A percentile compares a stretch with the other conserved stretches of the same genome.
phyloP scores from a whole-genome alignment of 2,888 invertebrate species.

The Kryphioiulus occultus region DNA sequence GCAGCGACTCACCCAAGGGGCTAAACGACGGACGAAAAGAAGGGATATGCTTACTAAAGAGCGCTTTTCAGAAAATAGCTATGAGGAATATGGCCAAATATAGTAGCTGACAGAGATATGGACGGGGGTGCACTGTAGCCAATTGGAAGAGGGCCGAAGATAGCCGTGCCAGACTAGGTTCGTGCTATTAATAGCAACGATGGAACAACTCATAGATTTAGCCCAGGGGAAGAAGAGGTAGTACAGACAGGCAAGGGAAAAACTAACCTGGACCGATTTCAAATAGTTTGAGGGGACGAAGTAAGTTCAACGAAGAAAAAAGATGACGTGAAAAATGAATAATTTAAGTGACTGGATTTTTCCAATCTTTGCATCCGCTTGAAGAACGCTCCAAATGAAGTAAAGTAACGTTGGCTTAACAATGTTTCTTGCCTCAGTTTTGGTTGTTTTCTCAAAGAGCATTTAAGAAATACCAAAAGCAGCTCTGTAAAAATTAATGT shows the following conservation, averaged over 20 bases:
- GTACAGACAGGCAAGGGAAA: not conserved
- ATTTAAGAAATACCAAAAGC: too few relatives aligned
- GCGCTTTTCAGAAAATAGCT: not conserved
- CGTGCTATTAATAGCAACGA: not conserved
- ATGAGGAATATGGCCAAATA: not conserved
- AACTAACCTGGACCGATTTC: not conserved
- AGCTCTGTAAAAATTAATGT: too few relatives aligned
- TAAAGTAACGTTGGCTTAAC: too few relatives aligned
- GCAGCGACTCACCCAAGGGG: slow-evolving; percentile 68
- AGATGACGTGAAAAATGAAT: too few relatives aligned
- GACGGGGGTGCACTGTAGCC: not conserved
- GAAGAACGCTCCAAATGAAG: too few relatives aligned
- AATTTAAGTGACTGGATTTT: too few relatives aligned
- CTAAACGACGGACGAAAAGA: slow-evolving; percentile 59
- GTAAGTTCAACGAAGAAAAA: too few relatives aligned
- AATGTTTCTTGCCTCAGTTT: too few relatives aligned
- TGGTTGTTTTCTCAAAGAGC: too few relatives aligned
- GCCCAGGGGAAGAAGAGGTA: too few relatives aligned
- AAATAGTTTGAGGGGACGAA: not conserved
- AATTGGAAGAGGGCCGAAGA: too few relatives aligned
- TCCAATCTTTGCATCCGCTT: too few relatives aligned
- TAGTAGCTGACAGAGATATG: not conserved
- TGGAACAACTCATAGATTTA: not conserved
- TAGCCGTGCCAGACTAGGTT: not conserved
- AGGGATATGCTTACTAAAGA: not conserved